Conservation (phyloP, 1,140 invertebrate species). For the Vanessa atalanta region DNA sequence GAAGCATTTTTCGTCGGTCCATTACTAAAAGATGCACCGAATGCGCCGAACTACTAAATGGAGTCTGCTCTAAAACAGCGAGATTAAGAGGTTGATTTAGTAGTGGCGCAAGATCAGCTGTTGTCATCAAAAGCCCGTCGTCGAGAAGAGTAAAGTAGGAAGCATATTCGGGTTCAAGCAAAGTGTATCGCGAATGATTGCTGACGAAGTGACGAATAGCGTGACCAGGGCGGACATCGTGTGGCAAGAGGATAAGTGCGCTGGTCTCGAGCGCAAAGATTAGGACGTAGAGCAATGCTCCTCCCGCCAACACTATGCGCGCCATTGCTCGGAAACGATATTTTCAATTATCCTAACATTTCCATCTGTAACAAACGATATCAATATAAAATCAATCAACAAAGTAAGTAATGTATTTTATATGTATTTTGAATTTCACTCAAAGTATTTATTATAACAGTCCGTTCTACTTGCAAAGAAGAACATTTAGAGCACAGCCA, state of each 20-base stretch:
- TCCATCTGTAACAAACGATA: slow-evolving; percentile 60
- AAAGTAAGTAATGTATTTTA: no score
- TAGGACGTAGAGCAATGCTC: slow-evolving; percentile 66
- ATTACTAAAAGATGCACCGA: slow-evolving; percentile 90
- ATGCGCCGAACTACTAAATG: slow-evolving; percentile 89
- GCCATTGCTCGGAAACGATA: slow-evolving; percentile 55
- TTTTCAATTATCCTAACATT: slow-evolving; percentile 61
- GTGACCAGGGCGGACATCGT: slow-evolving; percentile 92
- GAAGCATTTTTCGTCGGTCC: slow-evolving; percentile 89
- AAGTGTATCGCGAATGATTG: slow-evolving; percentile 83
- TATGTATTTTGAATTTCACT: no score
- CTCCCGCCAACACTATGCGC: slow-evolving; percentile 63
- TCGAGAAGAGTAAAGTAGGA: slow-evolving; percentile 93
- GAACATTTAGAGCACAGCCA: no score
- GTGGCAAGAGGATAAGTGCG: slow-evolving; percentile 84
- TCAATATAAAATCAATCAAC: no score
- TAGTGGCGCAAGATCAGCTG: slow-evolving; percentile 89
- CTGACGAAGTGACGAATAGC: slow-evolving; percentile 88
- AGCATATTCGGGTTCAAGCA: slow-evolving; percentile 89
- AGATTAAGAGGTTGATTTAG: slow-evolving; percentile 90
- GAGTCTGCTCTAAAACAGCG: slow-evolving; percentile 89
- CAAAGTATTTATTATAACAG: no score
- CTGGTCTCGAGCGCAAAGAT: slow-evolving; percentile 59
- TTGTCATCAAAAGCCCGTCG: slow-evolving; percentile 94
- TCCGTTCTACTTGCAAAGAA: no score